These are phyloP conservation scores for Eptatretus burgeri DNA, from an alignment of 2,113 vertebrate species.

Conservation along the genomic window DNA sequence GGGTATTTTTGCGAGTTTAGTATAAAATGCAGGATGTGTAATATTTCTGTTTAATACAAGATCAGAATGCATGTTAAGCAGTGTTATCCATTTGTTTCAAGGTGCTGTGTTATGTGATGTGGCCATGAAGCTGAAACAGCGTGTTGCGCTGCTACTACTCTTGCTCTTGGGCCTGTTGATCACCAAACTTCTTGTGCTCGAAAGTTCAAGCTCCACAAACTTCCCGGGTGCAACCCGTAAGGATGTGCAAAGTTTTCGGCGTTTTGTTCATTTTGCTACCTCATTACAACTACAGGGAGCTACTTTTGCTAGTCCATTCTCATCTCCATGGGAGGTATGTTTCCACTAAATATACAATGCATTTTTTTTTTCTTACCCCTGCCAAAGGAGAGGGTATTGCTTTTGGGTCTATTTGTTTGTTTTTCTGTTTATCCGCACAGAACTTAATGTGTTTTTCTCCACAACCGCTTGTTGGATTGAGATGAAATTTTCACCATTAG, in stretches of 20 bases:
- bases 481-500: too few species aligned
- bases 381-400: not conserved
- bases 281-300: conserved; percentile 32
- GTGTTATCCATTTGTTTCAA: too few species aligned
- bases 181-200: conserved; percentile 84
- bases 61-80: too few species aligned
- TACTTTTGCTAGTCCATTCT: conserved; percentile 55
- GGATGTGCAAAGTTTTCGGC: conserved; percentile 64
- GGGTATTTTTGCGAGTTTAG: too few species aligned
- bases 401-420: not conserved
- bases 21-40: too few species aligned
- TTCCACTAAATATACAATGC: not conserved
- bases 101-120: too few species aligned
- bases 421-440: too few species aligned
- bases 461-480: too few species aligned
- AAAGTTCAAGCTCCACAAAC: conserved; percentile 57
- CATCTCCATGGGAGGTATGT: conserved; percentile 58
- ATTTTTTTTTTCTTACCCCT: not conserved
- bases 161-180: conserved; percentile 82
- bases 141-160: conserved; percentile 57
- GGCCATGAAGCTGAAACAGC: conserved; percentile 92
- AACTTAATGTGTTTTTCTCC: too few species aligned
- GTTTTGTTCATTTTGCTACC: conserved; percentile 46
- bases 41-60: too few species aligned
- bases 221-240: conserved; percentile 29